Percentiles rank a stretch among this genome's conserved stretches.
Evolutionary conservation across 2,797 vertebrate species (phyloP).

Genomic region (Chlorospingus flavigularis): DNA sequence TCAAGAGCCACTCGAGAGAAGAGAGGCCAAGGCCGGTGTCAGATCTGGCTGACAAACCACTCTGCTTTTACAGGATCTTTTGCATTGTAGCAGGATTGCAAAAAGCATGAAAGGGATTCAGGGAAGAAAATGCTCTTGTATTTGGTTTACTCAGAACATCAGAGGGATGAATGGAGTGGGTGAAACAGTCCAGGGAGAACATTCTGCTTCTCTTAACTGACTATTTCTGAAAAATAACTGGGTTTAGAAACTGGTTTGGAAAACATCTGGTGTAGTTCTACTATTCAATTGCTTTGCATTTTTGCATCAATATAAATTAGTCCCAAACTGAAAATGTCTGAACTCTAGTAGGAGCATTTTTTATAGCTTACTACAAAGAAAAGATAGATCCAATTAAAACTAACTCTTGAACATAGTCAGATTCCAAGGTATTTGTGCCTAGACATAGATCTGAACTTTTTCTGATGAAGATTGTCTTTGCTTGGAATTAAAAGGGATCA

Average conservation of each 20-base stretch:
- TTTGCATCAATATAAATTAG: background rate
- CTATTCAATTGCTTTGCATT: background rate
- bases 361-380: background rate
- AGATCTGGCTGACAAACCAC: conserved; percentile 15
- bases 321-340: background rate
- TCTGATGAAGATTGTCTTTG: background rate
- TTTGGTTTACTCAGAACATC: background rate
- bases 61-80: background rate
- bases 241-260: background rate
- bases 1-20: conserved; percentile 37
- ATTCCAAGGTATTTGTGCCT: background rate
- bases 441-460: background rate
- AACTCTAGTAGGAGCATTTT: background rate
- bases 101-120: background rate
- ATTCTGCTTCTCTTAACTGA: background rate
- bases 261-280: background rate
- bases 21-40: background rate
- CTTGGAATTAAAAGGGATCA: background rate
- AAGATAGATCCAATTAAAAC: background rate
- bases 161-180: background rate
- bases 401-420: background rate
- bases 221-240: background rate
- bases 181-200: background rate
- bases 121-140: background rate
- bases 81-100: background rate